These are phyloP conservation scores for Matsumurasca onukii DNA, from an alignment of 1,140 invertebrate species.

Conservation along the genomic window DNA sequence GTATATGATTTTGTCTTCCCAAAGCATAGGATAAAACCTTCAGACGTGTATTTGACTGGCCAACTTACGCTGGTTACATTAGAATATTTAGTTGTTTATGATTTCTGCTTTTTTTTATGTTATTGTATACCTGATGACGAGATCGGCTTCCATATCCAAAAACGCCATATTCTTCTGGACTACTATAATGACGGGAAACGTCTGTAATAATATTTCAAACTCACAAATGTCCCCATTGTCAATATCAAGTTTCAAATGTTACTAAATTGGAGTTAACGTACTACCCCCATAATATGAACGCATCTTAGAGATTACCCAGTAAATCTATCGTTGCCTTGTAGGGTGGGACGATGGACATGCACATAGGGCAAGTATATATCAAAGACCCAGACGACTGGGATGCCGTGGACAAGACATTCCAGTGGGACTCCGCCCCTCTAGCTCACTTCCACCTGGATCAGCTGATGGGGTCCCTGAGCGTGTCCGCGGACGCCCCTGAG, in stretches of 20 bases:
- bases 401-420: slow-evolving; percentile 93
- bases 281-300: not conserved
- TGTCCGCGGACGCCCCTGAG: slow-evolving; percentile 85
- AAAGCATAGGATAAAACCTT: too few species aligned
- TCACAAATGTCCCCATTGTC: not conserved
- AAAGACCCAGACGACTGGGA: slow-evolving; percentile 98
- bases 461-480: slow-evolving; percentile 91
- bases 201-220: not conserved
- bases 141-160: too few species aligned
- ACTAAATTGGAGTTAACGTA: not conserved
- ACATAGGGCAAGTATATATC: slow-evolving; percentile 92
- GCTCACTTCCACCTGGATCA: slow-evolving; percentile 82
- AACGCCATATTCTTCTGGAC: not conserved
- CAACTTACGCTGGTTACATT: too few species aligned
- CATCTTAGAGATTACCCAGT: not conserved
- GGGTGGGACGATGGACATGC: slow-evolving; percentile 85
- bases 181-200: not conserved
- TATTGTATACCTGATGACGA: too few species aligned
- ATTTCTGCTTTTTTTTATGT: too few species aligned
- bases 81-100: too few species aligned
- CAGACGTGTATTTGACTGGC: too few species aligned
- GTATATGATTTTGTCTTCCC: too few species aligned
- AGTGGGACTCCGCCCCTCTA: slow-evolving; percentile 80
- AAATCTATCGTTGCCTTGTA: slow-evolving; percentile 47
- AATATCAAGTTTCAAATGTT: not conserved